These are phyloP conservation scores for Agrypnus murinus DNA, from an alignment of 2,888 invertebrate genomes.

Conservation along the genomic window DNA sequence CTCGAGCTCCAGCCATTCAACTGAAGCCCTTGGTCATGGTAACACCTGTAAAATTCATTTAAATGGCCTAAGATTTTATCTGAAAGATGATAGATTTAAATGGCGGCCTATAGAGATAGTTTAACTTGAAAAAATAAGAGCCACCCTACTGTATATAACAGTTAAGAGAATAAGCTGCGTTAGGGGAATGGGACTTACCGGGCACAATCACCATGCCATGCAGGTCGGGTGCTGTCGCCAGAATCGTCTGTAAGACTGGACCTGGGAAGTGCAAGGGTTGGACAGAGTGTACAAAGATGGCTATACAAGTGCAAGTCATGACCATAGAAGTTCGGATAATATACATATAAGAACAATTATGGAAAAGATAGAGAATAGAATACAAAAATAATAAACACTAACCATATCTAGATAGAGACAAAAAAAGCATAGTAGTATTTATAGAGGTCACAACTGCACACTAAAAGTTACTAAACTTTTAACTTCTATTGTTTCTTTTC, in stretches of 20 bases:
- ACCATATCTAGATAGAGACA: constrained; percentile 35
- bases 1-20: too few species aligned
- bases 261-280: constrained; percentile 70
- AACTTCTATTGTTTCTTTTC: not conserved
- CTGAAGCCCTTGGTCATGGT: too few species aligned
- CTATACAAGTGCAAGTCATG: constrained; percentile 62
- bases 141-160: too few species aligned
- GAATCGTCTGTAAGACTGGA: constrained; percentile 70
- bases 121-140: too few species aligned
- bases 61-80: too few species aligned
- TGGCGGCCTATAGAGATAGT: too few species aligned
- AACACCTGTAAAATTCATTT: too few species aligned
- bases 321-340: constrained; percentile 57
- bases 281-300: constrained; percentile 67
- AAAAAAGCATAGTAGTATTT: constrained; percentile 43
- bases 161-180: constrained; percentile 72
- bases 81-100: too few species aligned
- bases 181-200: constrained; percentile 73
- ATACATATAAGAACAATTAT: constrained; percentile 38
- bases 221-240: constrained; percentile 71
- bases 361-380: constrained; percentile 57
- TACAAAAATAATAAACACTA: constrained; percentile 43
- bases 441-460: constrained; percentile 60
- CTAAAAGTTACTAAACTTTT: constrained; percentile 46
- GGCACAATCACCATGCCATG: constrained; percentile 79